phyloP scores from a whole-genome alignment of 2,888 invertebrate genomes.

The Hirtodrosophila trivittata region DNA sequence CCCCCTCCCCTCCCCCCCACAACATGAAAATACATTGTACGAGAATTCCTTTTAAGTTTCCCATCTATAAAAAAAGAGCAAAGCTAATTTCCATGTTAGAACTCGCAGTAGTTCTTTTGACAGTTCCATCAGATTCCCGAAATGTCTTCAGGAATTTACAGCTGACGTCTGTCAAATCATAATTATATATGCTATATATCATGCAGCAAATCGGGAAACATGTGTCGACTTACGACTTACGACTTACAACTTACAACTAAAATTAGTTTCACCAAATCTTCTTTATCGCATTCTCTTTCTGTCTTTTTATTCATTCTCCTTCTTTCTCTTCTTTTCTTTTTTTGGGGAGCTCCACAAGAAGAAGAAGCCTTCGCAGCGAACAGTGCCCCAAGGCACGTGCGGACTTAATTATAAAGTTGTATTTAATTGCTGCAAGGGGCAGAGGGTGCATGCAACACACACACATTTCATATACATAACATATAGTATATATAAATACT shows the following conservation, averaged over 20 bases:
- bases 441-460: background rate
- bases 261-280: conserved; percentile 18
- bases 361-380: too few species aligned
- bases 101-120: too few species aligned
- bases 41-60: too few species aligned
- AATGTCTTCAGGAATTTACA: conserved; percentile 6
- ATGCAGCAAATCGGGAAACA: conserved; percentile 4
- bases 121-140: too few species aligned
- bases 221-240: conserved; percentile 2
- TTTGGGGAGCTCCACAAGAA: conserved; percentile 11
- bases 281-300: background rate
- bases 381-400: conserved; percentile 41
- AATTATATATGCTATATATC: conserved; percentile 14
- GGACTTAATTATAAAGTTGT: conserved; percentile 46
- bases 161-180: conserved; percentile 32
- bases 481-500: too few species aligned
- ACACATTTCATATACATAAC: conserved; percentile 7
- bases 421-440: conserved; percentile 42
- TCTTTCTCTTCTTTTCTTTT: background rate
- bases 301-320: too few species aligned
- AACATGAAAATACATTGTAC: too few species aligned
- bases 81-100: too few species aligned
- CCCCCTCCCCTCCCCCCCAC: too few species aligned
- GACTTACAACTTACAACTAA: conserved; percentile 10
- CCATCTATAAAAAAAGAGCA: too few species aligned